phyloP scores from a whole-genome alignment of 2,797 vertebrate genomes.

The Sebastolobus alascanus region DNA sequence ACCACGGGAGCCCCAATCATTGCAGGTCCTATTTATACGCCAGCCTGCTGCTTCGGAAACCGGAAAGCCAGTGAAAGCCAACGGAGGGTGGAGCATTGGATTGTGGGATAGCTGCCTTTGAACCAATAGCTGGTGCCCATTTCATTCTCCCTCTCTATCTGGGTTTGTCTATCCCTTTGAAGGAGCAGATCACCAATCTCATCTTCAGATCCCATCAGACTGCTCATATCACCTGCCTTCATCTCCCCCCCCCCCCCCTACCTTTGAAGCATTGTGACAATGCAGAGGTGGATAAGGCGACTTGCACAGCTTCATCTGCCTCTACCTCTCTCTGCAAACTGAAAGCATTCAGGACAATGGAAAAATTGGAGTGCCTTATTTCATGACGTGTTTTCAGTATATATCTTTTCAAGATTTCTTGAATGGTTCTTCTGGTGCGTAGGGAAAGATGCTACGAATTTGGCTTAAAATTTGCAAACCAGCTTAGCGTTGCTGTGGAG shows the following conservation, averaged over 20 bases:
- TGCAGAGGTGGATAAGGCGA: conserved; percentile 76
- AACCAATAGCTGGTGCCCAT: conserved; percentile 66
- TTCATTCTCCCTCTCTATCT: conserved; percentile 52
- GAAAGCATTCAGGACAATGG: conserved; percentile 68
- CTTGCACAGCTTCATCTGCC: conserved; percentile 74
- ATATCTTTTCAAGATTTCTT: conserved; percentile 65
- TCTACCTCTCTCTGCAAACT: conserved; percentile 71
- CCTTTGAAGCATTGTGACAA: conserved; percentile 78
- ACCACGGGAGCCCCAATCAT: conserved; percentile 30
- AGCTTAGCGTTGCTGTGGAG: conserved; percentile 59
- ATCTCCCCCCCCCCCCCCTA: conserved; percentile 40
- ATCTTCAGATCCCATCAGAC: conserved; percentile 72
- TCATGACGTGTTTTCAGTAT: conserved; percentile 72
- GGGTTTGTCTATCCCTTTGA: conserved; percentile 57
- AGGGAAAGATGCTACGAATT: conserved; percentile 66
- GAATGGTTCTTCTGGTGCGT: conserved; percentile 56
- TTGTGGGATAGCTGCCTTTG: conserved; percentile 61
- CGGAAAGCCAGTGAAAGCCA: conserved; percentile 52
- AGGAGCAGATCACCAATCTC: conserved; percentile 67
- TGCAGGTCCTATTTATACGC: conserved; percentile 47
- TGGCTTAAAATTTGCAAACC: conserved; percentile 69
- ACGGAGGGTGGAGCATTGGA: conserved; percentile 56
- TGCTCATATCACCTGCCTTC: conserved; percentile 70
- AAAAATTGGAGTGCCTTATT: conserved; percentile 73
- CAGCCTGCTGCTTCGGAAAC: conserved; percentile 58